These are phyloP conservation scores for Heliconius hermathena DNA, from an alignment of 1,140 invertebrate species.

Conservation along the genomic window DNA sequence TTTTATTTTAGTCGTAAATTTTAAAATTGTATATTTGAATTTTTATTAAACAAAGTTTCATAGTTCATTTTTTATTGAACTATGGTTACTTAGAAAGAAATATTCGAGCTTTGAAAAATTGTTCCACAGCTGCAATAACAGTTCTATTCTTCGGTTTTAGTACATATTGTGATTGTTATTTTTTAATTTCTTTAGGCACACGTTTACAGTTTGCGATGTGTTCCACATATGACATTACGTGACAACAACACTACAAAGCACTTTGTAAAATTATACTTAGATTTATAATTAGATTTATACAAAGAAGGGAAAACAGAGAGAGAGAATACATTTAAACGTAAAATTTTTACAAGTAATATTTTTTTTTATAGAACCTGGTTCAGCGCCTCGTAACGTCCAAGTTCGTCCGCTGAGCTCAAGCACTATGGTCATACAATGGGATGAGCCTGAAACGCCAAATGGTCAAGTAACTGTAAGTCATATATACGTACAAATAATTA, in stretches of 20 bases:
- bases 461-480: constrained; percentile 94
- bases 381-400: constrained; percentile 95
- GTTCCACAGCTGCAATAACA: not conserved
- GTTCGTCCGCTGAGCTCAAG: constrained; percentile 95
- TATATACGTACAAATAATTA: not conserved
- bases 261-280: not conserved
- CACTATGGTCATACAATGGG: constrained; percentile 98
- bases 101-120: not conserved
- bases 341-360: not conserved
- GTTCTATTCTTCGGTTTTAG: not conserved
- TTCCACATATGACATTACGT: not conserved
- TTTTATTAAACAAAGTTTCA: not conserved
- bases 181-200: not conserved
- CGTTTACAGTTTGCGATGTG: not conserved
- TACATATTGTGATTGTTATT: not conserved
- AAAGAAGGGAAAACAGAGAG: no score
- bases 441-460: constrained; percentile 97
- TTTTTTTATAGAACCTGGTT: constrained; percentile 90
- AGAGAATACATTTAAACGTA: no score
- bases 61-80: not conserved
- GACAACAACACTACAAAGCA: not conserved
- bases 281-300: no score
- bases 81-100: not conserved
- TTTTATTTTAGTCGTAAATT: constrained; percentile 10
- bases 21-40: not conserved